These are phyloP conservation scores for Pseudonaja textilis DNA, from an alignment of 2,113 vertebrate species.

Conservation along the genomic window DNA sequence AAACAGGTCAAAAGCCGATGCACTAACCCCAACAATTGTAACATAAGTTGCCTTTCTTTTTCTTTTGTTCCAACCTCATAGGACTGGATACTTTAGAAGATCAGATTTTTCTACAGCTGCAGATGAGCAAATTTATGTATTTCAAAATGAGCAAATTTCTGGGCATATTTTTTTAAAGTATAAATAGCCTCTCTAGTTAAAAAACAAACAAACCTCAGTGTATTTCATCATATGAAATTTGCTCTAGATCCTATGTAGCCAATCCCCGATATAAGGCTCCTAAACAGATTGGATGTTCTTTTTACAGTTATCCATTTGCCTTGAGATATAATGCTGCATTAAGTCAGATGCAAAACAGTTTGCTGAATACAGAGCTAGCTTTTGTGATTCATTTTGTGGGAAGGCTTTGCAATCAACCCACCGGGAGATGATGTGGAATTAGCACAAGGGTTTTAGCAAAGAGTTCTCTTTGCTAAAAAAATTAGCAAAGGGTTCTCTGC, in stretches of 20 bases:
- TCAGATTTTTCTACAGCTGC: not conserved
- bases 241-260: not conserved
- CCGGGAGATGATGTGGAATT: not conserved
- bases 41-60: not conserved
- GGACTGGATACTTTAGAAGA: not conserved
- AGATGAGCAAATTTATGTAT: not conserved
- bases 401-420: slow-evolving; percentile 4
- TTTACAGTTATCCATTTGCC: slow-evolving; percentile 1
- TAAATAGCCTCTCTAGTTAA: not conserved
- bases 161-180: not conserved
- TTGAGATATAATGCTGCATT: slow-evolving; percentile 3
- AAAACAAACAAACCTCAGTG: not conserved
- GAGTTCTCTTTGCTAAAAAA: no score
- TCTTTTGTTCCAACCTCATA: not conserved
- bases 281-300: not conserved
- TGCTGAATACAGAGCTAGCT: not conserved
- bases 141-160: not conserved
- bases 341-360: slow-evolving; percentile 31
- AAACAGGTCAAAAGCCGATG: not conserved
- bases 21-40: not conserved
- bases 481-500: no score
- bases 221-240: not conserved
- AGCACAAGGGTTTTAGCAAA: no score
- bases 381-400: slow-evolving; percentile 13
- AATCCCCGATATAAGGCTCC: not conserved